A percentile compares a stretch with the other conserved stretches of the same genome.
Conservation (phyloP, 2,113 vertebrate genomes). For the Aythya baeri region DNA sequence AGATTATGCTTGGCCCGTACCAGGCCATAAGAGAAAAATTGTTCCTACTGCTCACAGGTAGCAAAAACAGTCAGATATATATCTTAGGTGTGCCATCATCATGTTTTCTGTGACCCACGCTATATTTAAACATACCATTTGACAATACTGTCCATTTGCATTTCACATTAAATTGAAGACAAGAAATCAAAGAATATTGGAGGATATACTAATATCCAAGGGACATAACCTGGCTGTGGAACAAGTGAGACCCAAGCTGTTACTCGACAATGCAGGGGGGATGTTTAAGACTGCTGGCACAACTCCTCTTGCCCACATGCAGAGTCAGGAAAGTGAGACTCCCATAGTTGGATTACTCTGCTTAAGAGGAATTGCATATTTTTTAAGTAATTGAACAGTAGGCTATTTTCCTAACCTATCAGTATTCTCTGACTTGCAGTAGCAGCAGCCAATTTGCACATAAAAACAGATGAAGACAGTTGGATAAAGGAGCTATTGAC, state of each 20-base stretch:
- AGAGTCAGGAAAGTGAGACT: neutral
- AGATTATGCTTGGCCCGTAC: neutral
- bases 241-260: neutral
- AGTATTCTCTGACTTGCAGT: neutral
- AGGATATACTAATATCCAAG: neutral
- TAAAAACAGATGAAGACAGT: neutral
- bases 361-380: neutral
- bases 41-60: neutral
- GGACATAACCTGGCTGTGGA: neutral
- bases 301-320: neutral
- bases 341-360: neutral
- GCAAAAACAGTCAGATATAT: neutral
- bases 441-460: neutral
- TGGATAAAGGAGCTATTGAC: conserved; percentile 15
- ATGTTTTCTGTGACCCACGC: neutral
- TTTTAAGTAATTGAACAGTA: neutral
- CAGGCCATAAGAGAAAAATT: accelerated
- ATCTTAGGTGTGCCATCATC: neutral
- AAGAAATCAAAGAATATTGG: neutral
- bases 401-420: neutral
- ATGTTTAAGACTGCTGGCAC: neutral
- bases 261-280: neutral
- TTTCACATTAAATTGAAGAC: neutral
- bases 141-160: neutral
- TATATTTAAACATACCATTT: neutral